Evolutionary conservation across 2,797 vertebrate species (phyloP).

Genomic region (Fratercula arctica): DNA sequence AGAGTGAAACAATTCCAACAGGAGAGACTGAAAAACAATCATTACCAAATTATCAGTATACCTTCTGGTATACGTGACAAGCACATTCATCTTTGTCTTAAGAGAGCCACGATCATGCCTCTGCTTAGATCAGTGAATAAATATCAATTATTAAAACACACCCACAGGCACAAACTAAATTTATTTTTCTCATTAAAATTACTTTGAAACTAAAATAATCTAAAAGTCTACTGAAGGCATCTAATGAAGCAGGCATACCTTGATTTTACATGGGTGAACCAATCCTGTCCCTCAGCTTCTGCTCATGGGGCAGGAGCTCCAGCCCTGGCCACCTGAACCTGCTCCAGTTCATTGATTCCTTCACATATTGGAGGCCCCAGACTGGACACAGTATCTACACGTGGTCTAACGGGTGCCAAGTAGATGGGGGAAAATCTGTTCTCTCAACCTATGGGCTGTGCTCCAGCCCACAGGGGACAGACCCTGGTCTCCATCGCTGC

Average conservation of each 20-base stretch:
- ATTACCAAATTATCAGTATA: background rate
- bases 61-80: background rate
- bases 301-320: background rate
- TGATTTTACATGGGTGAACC: background rate
- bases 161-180: background rate
- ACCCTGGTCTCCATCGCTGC: background rate
- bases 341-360: background rate
- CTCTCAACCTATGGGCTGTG: fast-evolving
- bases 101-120: background rate
- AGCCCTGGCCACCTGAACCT: background rate
- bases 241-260: background rate
- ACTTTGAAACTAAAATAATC: background rate
- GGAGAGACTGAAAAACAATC: background rate
- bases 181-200: background rate
- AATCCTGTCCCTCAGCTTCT: background rate
- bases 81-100: background rate
- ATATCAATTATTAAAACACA: background rate
- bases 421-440: background rate
- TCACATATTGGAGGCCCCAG: background rate
- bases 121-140: background rate
- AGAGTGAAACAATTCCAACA: background rate
- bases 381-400: background rate
- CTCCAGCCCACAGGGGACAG: background rate
- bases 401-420: fast-evolving
- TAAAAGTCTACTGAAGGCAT: background rate